phyloP scores from a whole-genome alignment of 2,113 vertebrate species.

The Hyperopisus bebe region DNA sequence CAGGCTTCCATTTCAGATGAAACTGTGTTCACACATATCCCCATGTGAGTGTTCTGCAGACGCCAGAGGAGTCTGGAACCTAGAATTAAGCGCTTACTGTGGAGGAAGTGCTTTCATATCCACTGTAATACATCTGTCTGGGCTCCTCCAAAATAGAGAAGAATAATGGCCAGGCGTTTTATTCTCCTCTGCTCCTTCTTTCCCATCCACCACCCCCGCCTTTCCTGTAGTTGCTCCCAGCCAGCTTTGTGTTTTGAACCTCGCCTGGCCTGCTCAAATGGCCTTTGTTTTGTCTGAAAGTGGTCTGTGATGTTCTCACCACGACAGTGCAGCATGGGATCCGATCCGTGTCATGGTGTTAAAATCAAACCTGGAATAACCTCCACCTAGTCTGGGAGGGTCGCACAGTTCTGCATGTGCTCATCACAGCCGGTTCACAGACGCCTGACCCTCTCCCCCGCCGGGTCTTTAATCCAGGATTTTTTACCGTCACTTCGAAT shows the following conservation, averaged over 20 bases:
- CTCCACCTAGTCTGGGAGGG: background rate
- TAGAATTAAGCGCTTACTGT: background rate
- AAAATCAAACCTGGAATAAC: background rate
- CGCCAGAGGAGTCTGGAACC: background rate
- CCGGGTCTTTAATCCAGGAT: background rate
- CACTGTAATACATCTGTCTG: background rate
- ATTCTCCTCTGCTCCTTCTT: background rate
- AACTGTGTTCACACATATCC: background rate
- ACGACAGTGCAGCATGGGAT: background rate
- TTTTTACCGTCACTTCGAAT: background rate
- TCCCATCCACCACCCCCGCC: background rate
- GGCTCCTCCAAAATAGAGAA: background rate
- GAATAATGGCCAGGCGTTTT: background rate
- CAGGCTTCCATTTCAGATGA: background rate
- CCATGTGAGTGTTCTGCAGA: background rate
- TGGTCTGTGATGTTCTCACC: background rate
- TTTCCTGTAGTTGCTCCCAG: background rate
- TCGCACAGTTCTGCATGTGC: background rate
- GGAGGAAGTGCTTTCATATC: background rate
- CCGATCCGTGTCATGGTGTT: background rate
- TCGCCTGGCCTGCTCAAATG: background rate
- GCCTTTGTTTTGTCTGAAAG: slow-evolving; percentile 22
- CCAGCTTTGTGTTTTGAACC: slow-evolving; percentile 14
- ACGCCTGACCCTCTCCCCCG: background rate
- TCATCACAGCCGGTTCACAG: background rate